phyloP scores from a whole-genome alignment of 2,113 vertebrate species.

The Vidua chalybeata region DNA sequence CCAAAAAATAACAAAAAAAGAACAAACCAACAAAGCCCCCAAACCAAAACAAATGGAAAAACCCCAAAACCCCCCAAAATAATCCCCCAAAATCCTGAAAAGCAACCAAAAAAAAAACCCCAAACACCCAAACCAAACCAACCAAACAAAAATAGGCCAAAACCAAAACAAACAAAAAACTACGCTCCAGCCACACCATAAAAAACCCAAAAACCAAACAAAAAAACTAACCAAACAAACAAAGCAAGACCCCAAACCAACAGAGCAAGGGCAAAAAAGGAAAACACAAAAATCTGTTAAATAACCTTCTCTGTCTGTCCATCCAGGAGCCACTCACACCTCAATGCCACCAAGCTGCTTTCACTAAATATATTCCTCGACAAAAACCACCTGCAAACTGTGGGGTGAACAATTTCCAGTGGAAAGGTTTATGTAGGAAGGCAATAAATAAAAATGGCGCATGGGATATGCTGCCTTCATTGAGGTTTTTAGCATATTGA shows the following conservation, averaged over 20 bases:
- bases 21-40: neutral
- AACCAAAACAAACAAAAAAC: neutral
- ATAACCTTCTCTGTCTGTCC: neutral
- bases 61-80: neutral
- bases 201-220: neutral
- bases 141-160: no score
- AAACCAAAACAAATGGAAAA: neutral
- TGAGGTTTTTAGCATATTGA: rapidly evolving
- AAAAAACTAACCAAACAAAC: neutral
- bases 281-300: neutral
- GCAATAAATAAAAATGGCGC: neutral
- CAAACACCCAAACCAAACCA: neutral
- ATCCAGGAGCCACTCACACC: neutral
- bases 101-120: neutral
- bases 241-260: neutral
- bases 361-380: neutral
- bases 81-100: neutral
- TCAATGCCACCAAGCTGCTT: neutral
- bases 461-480: neutral
- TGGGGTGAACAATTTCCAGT: neutral
- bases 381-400: neutral
- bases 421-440: neutral
- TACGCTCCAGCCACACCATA: neutral
- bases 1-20: neutral
- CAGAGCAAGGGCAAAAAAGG: neutral